Conservation (phyloP, 2,888 invertebrate genomes). For the Pandemis corylana region DNA sequence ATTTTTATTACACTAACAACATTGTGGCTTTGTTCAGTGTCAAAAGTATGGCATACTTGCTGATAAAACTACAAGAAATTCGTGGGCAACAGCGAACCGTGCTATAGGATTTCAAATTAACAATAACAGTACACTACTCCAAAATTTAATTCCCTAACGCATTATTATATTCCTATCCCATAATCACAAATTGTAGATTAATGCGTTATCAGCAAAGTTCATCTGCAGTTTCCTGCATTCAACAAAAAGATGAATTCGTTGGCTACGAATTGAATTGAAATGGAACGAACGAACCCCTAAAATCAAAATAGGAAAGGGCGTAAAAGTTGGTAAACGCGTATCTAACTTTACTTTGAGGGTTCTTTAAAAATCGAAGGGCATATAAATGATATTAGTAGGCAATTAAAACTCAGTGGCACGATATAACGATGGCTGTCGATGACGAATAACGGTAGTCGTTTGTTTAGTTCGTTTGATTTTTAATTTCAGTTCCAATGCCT, state of each 20-base stretch:
- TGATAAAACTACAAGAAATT: too few relatives aligned
- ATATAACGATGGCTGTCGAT: too few relatives aligned
- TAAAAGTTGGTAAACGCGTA: slow-evolving; percentile 18
- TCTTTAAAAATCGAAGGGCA: background rate
- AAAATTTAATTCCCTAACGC: slow-evolving; percentile 40
- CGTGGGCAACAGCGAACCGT: too few relatives aligned
- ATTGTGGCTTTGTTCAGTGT: background rate
- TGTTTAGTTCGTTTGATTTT: too few relatives aligned
- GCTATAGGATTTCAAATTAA: background rate
- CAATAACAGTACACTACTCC: slow-evolving; percentile 18
- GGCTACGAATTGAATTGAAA: slow-evolving; percentile 78
- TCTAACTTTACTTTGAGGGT: background rate
- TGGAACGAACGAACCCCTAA: slow-evolving; percentile 77
- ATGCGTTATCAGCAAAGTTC: slow-evolving; percentile 69
- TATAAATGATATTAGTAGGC: background rate
- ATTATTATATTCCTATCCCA: slow-evolving; percentile 46
- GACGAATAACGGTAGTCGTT: too few relatives aligned
- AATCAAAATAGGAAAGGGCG: slow-evolving; percentile 67
- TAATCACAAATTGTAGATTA: slow-evolving; percentile 62
- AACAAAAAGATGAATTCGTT: slow-evolving; percentile 78
- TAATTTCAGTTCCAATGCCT: too few relatives aligned
- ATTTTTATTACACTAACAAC: background rate
- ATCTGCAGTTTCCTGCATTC: slow-evolving; percentile 71
- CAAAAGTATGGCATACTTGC: background rate
- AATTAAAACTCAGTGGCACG: background rate